phyloP scores from a whole-genome alignment of 2,113 vertebrate genomes.

The Diphyllodes magnificus region DNA sequence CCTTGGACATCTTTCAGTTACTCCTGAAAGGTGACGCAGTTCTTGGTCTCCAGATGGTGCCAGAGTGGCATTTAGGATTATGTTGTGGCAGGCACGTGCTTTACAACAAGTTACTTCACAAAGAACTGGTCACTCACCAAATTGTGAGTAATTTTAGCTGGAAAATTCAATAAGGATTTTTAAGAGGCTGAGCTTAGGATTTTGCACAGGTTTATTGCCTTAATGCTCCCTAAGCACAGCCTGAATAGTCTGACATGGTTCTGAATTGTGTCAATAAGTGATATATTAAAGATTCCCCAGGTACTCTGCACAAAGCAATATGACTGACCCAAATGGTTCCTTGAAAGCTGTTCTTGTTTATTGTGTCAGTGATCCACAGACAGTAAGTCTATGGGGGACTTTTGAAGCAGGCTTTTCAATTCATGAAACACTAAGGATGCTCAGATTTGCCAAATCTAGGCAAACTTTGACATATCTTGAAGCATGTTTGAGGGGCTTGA shows the following conservation, averaged over 20 bases:
- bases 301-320: neutral
- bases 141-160: neutral
- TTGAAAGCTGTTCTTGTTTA: conserved; percentile 43
- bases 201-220: neutral
- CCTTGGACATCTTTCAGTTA: neutral
- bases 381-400: neutral
- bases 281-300: neutral
- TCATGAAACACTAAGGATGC: neutral
- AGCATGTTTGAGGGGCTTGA: neutral
- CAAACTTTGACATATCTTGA: conserved; percentile 2
- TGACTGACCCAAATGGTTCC: neutral
- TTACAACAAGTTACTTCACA: neutral
- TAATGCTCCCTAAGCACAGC: neutral
- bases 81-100: neutral
- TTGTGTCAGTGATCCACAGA: conserved; percentile 24
- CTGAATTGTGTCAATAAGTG: neutral
- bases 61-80: neutral
- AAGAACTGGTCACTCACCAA: neutral
- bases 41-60: neutral
- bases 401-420: conserved; percentile 19
- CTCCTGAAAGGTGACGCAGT: neutral
- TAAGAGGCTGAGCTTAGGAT: neutral
- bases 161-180: neutral
- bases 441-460: conserved; percentile 12
- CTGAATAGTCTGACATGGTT: neutral